Conservation (phyloP, 2,113 vertebrate genomes). For the Rhabdomys dilectus region DNA sequence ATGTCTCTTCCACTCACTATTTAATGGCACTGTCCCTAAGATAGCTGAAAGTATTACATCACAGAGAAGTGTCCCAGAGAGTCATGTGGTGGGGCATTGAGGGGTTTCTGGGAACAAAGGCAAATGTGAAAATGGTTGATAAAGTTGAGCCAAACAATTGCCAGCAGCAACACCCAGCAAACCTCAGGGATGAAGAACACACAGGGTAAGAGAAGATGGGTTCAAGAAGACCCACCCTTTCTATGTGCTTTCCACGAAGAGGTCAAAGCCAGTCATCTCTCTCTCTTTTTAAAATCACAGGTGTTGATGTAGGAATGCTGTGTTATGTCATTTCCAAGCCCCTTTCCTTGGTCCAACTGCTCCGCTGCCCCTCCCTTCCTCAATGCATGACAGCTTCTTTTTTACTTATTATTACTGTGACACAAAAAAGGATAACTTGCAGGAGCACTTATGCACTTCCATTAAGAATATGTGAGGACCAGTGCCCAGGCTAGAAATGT, state of each 20-base stretch:
- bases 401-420: neutral
- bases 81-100: neutral
- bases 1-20: constrained; percentile 49
- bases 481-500: neutral
- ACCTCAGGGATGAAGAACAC: rapidly evolving
- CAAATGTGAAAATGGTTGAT: constrained; percentile 32
- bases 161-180: rapidly evolving
- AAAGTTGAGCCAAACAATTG: neutral
- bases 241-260: rapidly evolving
- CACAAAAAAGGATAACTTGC: neutral
- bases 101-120: constrained; percentile 4
- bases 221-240: rapidly evolving
- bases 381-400: neutral
- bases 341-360: neutral
- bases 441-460: neutral
- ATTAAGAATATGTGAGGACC: neutral
- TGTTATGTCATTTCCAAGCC: neutral
- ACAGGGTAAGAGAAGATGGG: rapidly evolving
- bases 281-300: neutral
- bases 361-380: no score
- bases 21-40: constrained; percentile 59
- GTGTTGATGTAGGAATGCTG: neutral
- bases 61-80: constrained; percentile 67
- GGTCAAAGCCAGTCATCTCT: neutral
- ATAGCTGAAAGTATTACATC: constrained; percentile 48